These are phyloP conservation scores for Anoplius nigerrimus DNA, from an alignment of 2,888 invertebrate genomes.

Conservation along the genomic window DNA sequence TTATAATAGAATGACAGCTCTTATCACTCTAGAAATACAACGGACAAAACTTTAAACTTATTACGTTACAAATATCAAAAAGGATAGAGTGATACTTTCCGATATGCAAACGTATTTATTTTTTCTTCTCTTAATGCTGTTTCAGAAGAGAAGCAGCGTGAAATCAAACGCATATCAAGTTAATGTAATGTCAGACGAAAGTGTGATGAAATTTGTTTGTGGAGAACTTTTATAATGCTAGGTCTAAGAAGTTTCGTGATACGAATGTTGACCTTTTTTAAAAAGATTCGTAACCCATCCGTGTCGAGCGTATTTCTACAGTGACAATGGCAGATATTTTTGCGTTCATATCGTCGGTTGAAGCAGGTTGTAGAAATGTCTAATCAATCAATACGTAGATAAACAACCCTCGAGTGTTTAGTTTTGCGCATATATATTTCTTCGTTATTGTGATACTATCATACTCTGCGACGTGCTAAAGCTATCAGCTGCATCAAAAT, in stretches of 20 bases:
- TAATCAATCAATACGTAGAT: too few species aligned
- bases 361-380: too few species aligned
- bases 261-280: too few species aligned
- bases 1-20: conserved; percentile 20
- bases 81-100: too few species aligned
- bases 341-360: conserved; percentile 1
- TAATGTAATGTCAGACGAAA: background rate
- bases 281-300: too few species aligned
- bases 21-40: conserved; percentile 42
- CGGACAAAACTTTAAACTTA: conserved; percentile 16
- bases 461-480: conserved; percentile 7
- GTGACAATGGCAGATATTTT: conserved; percentile 53
- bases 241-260: too few species aligned
- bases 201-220: background rate
- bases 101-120: too few species aligned
- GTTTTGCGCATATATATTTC: background rate
- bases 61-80: too few species aligned
- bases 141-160: too few species aligned
- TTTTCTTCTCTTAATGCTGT: too few species aligned
- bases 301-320: conserved; percentile 37
- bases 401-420: too few species aligned
- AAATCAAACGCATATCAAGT: too few species aligned
- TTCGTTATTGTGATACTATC: conserved; percentile 4
- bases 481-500: conserved; percentile 23
- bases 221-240: background rate